phyloP scores from a whole-genome alignment of 2,797 vertebrate genomes.

The Morelia viridis region DNA sequence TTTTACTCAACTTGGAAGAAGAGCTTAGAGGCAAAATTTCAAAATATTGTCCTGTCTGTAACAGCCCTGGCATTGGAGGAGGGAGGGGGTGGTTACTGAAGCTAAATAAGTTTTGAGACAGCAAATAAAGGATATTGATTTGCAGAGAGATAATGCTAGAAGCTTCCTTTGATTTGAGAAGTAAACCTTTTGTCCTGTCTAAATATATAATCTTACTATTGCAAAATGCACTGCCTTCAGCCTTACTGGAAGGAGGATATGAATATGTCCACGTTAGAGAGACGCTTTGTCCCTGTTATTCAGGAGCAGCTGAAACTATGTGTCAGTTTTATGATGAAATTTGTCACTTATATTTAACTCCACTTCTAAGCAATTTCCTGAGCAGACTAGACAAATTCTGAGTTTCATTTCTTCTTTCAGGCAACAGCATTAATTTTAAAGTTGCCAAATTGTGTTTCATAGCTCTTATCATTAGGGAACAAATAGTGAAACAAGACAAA shows the following conservation, averaged over 20 bases:
- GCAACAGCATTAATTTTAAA: neutral
- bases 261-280: neutral
- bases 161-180: neutral
- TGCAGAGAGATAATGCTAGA: neutral
- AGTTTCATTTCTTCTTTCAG: neutral
- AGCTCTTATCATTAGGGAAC: neutral
- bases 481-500: neutral
- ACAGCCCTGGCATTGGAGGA: neutral
- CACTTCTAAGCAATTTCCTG: neutral
- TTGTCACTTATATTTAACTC: neutral
- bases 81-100: neutral
- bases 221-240: neutral
- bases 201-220: neutral
- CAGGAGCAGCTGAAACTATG: neutral
- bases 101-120: neutral
- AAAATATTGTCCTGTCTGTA: neutral
- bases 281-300: neutral
- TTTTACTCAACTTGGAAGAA: neutral
- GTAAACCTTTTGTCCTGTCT: neutral
- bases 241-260: neutral
- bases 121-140: neutral
- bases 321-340: neutral
- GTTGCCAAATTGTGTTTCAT: neutral
- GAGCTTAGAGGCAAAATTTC: neutral
- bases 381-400: neutral